A percentile compares a stretch with the other conserved stretches of the same genome.
These are phyloP conservation scores for Pseudomyrmex gracilis DNA, from an alignment of 1,140 invertebrate species.

Conservation along the genomic window DNA sequence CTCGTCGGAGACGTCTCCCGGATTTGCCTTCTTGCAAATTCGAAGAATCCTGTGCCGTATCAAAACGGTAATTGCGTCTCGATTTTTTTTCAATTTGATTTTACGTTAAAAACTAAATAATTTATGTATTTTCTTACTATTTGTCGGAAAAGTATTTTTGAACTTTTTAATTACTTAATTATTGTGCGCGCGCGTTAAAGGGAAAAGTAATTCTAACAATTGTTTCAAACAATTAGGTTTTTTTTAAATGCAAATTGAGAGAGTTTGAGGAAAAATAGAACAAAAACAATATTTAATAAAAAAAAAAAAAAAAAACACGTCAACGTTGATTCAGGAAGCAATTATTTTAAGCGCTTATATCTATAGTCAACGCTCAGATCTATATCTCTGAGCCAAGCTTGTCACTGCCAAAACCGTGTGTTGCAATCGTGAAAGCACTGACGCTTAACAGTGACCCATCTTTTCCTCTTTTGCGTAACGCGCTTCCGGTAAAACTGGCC, in stretches of 20 bases:
- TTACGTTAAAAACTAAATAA: neutral
- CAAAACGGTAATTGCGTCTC: neutral
- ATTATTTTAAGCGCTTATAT: constrained; percentile 64
- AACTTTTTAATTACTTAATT: neutral
- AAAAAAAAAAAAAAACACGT: neutral
- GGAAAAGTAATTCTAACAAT: neutral
- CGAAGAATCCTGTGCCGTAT: neutral
- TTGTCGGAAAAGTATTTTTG: neutral
- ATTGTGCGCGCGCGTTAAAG: neutral
- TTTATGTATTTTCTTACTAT: neutral
- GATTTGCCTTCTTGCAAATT: constrained; percentile 26
- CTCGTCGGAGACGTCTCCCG: constrained; percentile 62
- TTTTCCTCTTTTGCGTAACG: constrained; percentile 61
- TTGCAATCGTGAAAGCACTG: constrained; percentile 54
- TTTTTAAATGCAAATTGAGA: too few species aligned
- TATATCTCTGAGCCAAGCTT: constrained; percentile 63
- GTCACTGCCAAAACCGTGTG: constrained; percentile 65
- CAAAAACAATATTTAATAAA: constrained; percentile 4
- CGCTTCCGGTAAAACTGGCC: constrained; percentile 35
- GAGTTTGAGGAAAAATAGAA: neutral
- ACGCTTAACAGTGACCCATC: constrained; percentile 49
- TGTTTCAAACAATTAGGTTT: too few species aligned
- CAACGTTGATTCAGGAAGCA: constrained; percentile 54
- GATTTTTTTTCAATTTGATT: neutral
- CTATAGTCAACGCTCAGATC: constrained; percentile 13